A percentile compares a stretch with the other conserved stretches of the same genome.
Evolutionary conservation across 2,113 vertebrate species (phyloP).

Genomic region (Clarias gariepinus): DNA sequence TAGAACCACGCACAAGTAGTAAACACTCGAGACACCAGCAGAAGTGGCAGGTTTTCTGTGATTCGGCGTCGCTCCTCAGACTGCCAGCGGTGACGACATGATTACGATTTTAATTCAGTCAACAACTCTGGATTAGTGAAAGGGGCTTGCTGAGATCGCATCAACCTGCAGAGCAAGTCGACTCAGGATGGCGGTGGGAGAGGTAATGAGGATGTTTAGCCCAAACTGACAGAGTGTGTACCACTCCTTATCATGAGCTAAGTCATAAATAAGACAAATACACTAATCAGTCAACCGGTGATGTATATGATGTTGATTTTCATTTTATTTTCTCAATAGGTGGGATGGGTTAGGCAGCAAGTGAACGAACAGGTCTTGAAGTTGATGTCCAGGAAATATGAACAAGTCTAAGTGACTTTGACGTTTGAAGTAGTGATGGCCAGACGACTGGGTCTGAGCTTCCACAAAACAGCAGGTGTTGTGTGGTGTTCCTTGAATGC

Average conservation of each 20-base stretch:
- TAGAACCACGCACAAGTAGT: neutral
- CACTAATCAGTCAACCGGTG: no score
- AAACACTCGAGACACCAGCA: no score
- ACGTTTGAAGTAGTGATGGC: no score
- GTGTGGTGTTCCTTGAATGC: no score
- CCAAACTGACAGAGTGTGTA: neutral
- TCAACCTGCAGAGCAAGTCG: neutral
- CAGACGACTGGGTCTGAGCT: no score
- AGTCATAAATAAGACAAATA: neutral
- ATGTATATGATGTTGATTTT: no score
- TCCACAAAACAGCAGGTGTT: no score
- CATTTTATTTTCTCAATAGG: no score
- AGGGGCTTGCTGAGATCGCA: neutral
- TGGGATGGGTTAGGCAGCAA: no score
- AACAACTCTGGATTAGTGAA: neutral
- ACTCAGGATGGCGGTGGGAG: neutral
- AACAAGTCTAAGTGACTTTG: no score
- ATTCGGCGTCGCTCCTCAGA: neutral
- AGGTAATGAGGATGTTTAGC: neutral
- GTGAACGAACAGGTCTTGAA: no score
- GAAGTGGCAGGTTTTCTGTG: slow-evolving; percentile 7
- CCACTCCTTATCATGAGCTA: neutral
- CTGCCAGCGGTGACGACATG: neutral
- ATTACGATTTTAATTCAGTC: slow-evolving; percentile 21
- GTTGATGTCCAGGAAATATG: no score